A percentile compares a stretch with the other conserved stretches of the same genome.
phyloP scores from a whole-genome alignment of 2,888 invertebrate species.

The Cheilosia urbana region DNA sequence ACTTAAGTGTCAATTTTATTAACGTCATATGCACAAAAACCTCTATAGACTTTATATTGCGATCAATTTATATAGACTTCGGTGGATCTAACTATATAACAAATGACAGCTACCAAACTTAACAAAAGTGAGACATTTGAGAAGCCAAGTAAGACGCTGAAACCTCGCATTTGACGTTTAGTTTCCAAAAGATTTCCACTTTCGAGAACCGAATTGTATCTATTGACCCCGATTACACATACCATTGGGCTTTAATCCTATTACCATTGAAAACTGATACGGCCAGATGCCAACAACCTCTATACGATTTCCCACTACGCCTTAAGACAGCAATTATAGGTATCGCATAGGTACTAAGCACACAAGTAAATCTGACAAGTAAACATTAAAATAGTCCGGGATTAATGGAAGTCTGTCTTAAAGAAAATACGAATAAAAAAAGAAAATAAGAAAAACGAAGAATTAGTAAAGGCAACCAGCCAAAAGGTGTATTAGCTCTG shows the following conservation, averaged over 20 bases:
- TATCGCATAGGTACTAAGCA: not conserved
- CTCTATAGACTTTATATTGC: too few relatives aligned
- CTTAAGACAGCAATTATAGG: slow-evolving; percentile 17
- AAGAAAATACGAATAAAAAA: slow-evolving; percentile 31
- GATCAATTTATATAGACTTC: too few relatives aligned
- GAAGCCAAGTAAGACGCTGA: not conserved
- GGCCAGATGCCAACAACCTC: slow-evolving; percentile 59
- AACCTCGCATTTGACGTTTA: not conserved
- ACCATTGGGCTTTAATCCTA: slow-evolving; percentile 40
- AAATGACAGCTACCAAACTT: too few relatives aligned
- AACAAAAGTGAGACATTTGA: not conserved
- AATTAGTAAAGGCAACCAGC: slow-evolving; percentile 59
- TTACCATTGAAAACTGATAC: slow-evolving; percentile 58
- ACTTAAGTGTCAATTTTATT: too few relatives aligned
- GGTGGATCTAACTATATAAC: too few relatives aligned
- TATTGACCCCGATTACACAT: slow-evolving; percentile 52
- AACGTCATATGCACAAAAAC: too few relatives aligned
- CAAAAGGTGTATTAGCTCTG: slow-evolving; percentile 52
- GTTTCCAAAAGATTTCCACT: slow-evolving; percentile 15
- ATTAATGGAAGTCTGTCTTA: slow-evolving; percentile 64
- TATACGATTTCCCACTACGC: not conserved
- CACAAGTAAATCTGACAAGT: slow-evolving; percentile 69
- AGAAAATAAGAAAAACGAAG: slow-evolving; percentile 15
- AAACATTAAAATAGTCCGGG: slow-evolving; percentile 48
- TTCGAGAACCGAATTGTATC: slow-evolving; percentile 41